Conservation (phyloP, 2,113 vertebrate genomes). For the Sander vitreus region DNA sequence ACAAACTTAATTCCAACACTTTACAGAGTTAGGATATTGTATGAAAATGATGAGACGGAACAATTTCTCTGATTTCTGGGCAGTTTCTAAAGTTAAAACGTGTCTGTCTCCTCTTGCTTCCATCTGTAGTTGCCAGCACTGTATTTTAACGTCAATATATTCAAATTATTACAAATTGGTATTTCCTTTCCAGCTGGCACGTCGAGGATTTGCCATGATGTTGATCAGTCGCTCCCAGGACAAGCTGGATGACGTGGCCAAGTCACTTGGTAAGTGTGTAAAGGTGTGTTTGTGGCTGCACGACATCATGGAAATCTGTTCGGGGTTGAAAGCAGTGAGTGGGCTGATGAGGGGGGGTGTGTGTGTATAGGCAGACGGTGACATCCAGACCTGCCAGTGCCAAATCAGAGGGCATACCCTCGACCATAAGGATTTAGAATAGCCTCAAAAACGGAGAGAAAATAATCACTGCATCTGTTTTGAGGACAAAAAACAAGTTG, state of each 20-base stretch:
- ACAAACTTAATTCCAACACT: background rate
- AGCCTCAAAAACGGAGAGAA: background rate
- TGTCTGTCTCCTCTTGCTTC: background rate
- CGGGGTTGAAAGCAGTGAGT: conserved; percentile 14
- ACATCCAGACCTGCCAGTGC: background rate
- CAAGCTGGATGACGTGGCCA: conserved; percentile 91
- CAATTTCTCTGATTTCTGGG: background rate
- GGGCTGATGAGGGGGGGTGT: conserved; percentile 17
- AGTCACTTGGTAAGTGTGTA: conserved; percentile 88
- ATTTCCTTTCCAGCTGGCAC: conserved; percentile 87
- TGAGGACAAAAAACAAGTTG: background rate
- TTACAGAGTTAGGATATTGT: background rate
- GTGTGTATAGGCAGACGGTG: background rate
- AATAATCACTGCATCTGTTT: background rate
- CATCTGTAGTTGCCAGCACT: background rate
- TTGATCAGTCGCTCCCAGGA: conserved; percentile 96
- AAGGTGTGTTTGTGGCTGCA: conserved; percentile 1
- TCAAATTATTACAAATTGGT: background rate
- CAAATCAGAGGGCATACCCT: background rate
- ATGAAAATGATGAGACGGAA: background rate
- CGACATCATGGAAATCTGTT: conserved; percentile 32
- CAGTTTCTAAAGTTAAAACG: background rate
- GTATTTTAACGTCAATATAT: background rate
- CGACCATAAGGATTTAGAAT: background rate
- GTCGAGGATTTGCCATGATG: conserved; percentile 88